Evolutionary conservation across 2,113 vertebrate genomes (phyloP), one percentile per base, ranked within the genome.

Genomic region (Rhombomys opimus): DNA sequence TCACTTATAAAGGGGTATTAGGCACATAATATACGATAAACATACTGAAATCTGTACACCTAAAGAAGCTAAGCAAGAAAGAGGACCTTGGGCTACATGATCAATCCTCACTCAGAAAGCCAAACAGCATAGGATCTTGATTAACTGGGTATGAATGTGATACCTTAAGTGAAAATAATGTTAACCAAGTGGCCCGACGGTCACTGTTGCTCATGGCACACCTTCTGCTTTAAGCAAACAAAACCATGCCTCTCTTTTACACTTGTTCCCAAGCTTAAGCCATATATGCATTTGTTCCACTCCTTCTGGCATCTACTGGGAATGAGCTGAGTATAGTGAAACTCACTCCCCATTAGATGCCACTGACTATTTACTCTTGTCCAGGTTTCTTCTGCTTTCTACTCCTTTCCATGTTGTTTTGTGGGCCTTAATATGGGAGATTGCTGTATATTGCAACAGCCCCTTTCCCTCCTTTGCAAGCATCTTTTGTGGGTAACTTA

Each of bases 141-240:
- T 10, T 63, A 57, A 7, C 12, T 67, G 78, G 87, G 85, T 65
- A 84, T 3, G 41, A 96, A 88, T 77, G 54, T 30, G 6, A 9
- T 38, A 61, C 57, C 7, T 92, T n/a, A 89, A 93, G 35, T 14
- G 63, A 23, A 35, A 2, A 65, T 4, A 22, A 2, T 57, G 70
- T 92, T 93, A 87, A 91, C 27, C 61, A 89, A 85, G 38, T 63
- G 46, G 87, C 25, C 12, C 20, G 70, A 10, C 80, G 12, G 92
- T 90, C 68, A 90, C 68, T 89, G 2, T 67, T 82, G 32, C 15
- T 41, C 13, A 46, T n/a, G 63, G 73, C 27, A 61, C 61, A 65
- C 8, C 15, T 23, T 76, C 61, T 90, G n/a, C 32, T 96, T 94
- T 78, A 38, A 38, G 57, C n/a, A 92, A 73, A 94, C 13, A 57